Percentiles rank a stretch among this genome's conserved stretches.
These are phyloP conservation scores for Osmerus eperlanus DNA, from an alignment of 2,113 vertebrate genomes.

Conservation along the genomic window DNA sequence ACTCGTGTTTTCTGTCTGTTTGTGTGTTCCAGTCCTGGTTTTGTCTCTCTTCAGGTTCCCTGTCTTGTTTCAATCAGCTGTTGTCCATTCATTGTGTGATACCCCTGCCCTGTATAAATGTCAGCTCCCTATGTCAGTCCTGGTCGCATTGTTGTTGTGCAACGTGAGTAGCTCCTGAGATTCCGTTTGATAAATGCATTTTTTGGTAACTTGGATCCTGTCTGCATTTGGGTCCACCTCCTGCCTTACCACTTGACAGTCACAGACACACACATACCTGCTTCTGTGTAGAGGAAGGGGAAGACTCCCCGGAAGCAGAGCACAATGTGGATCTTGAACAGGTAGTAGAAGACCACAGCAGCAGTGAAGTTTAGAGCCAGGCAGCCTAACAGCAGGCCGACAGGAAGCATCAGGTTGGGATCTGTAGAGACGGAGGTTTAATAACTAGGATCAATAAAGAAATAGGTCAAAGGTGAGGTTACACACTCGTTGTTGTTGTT, in stretches of 20 bases:
- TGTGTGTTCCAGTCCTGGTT: too few species aligned
- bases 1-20: too few species aligned
- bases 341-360: constrained; percentile 68
- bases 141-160: neutral
- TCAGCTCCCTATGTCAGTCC: too few species aligned
- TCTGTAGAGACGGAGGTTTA: constrained; percentile 58
- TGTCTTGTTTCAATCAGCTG: too few species aligned
- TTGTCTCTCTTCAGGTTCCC: too few species aligned
- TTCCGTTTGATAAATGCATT: too few species aligned
- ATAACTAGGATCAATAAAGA: neutral
- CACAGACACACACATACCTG: constrained; percentile 73
- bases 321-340: constrained; percentile 87
- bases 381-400: constrained; percentile 67
- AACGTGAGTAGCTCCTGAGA: neutral
- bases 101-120: too few species aligned
- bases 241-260: too few species aligned
- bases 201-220: neutral
- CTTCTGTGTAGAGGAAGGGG: constrained; percentile 64
- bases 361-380: constrained; percentile 62
- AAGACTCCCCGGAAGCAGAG: constrained; percentile 81
- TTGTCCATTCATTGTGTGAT: too few species aligned
- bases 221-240: constrained; percentile 12
- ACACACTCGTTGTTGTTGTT: too few species aligned
- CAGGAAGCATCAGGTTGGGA: constrained; percentile 59
- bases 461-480: neutral